phyloP scores from a whole-genome alignment of 2,797 vertebrate genomes.

The Heteromormyrus szaboi region DNA sequence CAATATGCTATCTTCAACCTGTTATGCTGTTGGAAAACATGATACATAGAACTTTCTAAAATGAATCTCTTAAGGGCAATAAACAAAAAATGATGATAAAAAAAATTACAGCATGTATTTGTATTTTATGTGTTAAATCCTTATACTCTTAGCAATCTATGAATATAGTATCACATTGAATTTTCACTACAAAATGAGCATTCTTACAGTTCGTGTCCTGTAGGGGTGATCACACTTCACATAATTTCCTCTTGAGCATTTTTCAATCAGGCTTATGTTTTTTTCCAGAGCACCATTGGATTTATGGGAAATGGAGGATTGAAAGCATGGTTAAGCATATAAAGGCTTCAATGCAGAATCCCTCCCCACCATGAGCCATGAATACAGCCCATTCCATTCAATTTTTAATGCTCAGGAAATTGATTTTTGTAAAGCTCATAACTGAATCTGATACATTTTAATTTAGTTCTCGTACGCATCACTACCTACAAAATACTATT shows the following conservation, averaged over 20 bases:
- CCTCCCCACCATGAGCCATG: background rate
- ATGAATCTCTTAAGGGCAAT: background rate
- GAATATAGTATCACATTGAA: background rate
- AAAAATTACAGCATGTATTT: background rate
- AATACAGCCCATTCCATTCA: slow-evolving; percentile 33
- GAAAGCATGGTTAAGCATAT: background rate
- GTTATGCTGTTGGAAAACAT: background rate
- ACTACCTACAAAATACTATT: slow-evolving; percentile 51
- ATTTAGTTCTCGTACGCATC: slow-evolving; percentile 51
- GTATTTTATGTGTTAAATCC: background rate
- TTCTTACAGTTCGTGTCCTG: background rate
- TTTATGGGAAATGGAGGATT: background rate
- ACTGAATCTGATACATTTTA: slow-evolving; percentile 53
- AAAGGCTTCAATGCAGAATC: background rate
- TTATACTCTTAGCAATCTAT: background rate
- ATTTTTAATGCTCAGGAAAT: slow-evolving; percentile 53
- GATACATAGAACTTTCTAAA: background rate
- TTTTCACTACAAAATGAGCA: background rate
- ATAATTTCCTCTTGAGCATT: background rate
- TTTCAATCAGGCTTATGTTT: background rate
- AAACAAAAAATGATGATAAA: background rate
- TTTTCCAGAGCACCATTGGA: background rate
- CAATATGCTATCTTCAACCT: slow-evolving; percentile 51
- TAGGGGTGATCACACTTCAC: background rate
- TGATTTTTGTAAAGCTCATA: slow-evolving; percentile 53